Percentiles rank a stretch among this genome's conserved stretches.
Evolutionary conservation across 2,797 vertebrate genomes (phyloP).

Genomic region (Esox lucius): DNA sequence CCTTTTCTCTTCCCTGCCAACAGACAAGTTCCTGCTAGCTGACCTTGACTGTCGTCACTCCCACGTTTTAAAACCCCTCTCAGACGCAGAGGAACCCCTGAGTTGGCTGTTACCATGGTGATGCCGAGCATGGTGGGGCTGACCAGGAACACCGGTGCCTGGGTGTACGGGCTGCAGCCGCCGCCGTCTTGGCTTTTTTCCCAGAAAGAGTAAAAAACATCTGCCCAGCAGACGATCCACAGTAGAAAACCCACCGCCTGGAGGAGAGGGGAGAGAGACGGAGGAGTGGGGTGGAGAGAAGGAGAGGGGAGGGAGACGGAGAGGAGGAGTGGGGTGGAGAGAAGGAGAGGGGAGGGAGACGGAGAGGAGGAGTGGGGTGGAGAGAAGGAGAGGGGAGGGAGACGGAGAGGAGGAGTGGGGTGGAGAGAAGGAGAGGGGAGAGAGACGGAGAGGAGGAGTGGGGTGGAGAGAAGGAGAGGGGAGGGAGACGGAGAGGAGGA

Average conservation of each 20-base stretch:
- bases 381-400: background rate
- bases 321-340: background rate
- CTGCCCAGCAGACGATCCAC: conserved; percentile 97
- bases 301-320: background rate
- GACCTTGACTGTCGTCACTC: too few relatives aligned
- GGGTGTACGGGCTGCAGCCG: conserved; percentile 48
- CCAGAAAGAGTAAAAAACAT: conserved; percentile 97
- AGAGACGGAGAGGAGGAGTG: background rate
- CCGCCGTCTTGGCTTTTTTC: conserved; percentile 79
- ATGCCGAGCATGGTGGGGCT: conserved; percentile 89
- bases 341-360: background rate
- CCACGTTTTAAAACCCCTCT: too few relatives aligned
- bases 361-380: too few relatives aligned
- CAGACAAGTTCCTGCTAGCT: too few relatives aligned
- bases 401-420: too few relatives aligned
- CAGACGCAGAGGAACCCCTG: background rate
- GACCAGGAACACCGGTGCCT: conserved; percentile 76
- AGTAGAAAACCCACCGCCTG: conserved; percentile 87
- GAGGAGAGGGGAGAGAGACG: conserved; percentile 35
- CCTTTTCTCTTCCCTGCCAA: too few relatives aligned
- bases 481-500: too few relatives aligned
- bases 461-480: background rate
- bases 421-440: too few relatives aligned
- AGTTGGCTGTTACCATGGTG: conserved; percentile 85
- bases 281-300: background rate